These are phyloP conservation scores for Diplogasteroides magnus DNA, from an alignment of 1,140 invertebrate species.

Conservation along the genomic window DNA sequence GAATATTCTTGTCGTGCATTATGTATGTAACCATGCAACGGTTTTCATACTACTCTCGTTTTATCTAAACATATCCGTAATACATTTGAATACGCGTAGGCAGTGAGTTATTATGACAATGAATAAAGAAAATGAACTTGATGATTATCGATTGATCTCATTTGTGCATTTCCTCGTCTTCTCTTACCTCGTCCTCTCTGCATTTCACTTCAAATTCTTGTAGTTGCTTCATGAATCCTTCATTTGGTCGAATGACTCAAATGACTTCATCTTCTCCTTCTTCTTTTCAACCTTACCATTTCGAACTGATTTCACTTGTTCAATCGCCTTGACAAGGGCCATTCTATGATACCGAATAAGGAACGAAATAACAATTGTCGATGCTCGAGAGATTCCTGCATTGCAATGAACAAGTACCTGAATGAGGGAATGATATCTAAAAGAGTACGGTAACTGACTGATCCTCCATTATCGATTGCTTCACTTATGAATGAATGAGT, in stretches of 20 bases:
- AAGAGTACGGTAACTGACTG: conserved; percentile 18
- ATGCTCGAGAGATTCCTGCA: conserved; percentile 80
- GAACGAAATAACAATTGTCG: conserved; percentile 74
- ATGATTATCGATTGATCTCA: too few species aligned
- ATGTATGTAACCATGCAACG: too few species aligned
- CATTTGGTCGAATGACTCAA: conserved; percentile 70
- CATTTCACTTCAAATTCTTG: conserved; percentile 54
- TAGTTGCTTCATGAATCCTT: conserved; percentile 71
- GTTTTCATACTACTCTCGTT: too few species aligned
- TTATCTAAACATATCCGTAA: too few species aligned
- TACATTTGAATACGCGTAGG: too few species aligned
- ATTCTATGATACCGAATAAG: conserved; percentile 69
- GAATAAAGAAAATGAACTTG: too few species aligned
- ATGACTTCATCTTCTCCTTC: conserved; percentile 55
- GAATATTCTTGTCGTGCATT: too few species aligned
- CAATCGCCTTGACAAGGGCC: conserved; percentile 65
- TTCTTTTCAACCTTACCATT: conserved; percentile 61
- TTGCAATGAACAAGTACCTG: conserved; percentile 82
- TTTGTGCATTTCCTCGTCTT: too few species aligned
- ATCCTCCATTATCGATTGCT: conserved; percentile 46
- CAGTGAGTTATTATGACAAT: too few species aligned
- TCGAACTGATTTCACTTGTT: conserved; percentile 2
- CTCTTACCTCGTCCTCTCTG: too few species aligned
- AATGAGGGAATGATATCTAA: conserved; percentile 46
- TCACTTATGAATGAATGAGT: conserved; percentile 50